Conservation (phyloP, 2,888 invertebrate species). For the Apotomis betuletana region DNA sequence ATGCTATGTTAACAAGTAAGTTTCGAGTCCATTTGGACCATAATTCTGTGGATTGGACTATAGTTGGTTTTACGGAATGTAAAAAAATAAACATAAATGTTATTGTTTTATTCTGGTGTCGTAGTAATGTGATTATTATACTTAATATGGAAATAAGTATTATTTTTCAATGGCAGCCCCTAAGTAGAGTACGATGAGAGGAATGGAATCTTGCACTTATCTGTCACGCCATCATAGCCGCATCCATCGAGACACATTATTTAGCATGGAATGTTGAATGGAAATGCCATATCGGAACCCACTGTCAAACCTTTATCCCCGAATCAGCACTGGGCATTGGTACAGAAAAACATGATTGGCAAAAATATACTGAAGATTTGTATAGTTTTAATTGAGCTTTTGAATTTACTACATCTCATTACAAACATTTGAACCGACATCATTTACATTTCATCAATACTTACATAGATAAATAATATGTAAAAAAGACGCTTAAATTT, state of each 20-base stretch:
- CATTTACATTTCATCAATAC: slow-evolving; percentile 24
- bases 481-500: slow-evolving; percentile 3
- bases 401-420: background rate
- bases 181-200: slow-evolving; percentile 37
- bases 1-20: too few relatives aligned
- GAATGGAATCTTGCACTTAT: slow-evolving; percentile 70
- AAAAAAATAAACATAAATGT: too few relatives aligned
- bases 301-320: slow-evolving; percentile 20
- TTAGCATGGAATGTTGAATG: slow-evolving; percentile 77
- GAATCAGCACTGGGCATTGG: slow-evolving; percentile 29
- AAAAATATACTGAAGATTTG: slow-evolving; percentile 4
- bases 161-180: slow-evolving; percentile 35
- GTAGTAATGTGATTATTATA: background rate
- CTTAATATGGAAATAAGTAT: background rate
- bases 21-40: too few relatives aligned
- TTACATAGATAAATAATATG: slow-evolving; percentile 10
- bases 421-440: slow-evolving; percentile 24
- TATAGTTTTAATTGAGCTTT: background rate
- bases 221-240: slow-evolving; percentile 59
- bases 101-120: too few relatives aligned
- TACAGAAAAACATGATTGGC: slow-evolving; percentile 13
- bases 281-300: slow-evolving; percentile 44
- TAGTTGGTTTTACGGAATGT: too few relatives aligned
- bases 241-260: slow-evolving; percentile 60
- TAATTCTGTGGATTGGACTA: too few relatives aligned